Conservation (phyloP, 2,113 vertebrate species). For the Catharus bicknelli region DNA sequence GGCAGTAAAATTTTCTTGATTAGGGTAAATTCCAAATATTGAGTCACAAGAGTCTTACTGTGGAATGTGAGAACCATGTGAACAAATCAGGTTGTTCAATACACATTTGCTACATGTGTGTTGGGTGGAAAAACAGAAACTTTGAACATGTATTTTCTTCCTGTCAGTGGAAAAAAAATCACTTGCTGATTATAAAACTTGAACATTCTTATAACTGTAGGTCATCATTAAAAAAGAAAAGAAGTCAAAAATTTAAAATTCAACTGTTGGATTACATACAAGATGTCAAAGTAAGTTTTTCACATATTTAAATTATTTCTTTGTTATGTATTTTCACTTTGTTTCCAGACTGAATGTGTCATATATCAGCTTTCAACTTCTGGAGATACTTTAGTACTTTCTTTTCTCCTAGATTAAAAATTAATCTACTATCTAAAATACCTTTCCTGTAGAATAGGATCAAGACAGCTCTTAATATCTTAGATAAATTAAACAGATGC, state of each 20-base stretch:
- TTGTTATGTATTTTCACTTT: not conserved
- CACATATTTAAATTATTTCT: not conserved
- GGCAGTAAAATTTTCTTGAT: not conserved
- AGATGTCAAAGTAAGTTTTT: not conserved
- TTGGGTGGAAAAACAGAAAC: not conserved
- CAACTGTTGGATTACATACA: not conserved
- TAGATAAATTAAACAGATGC: conserved; percentile 3
- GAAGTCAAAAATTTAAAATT: not conserved
- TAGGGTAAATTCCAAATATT: not conserved
- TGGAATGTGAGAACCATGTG: not conserved
- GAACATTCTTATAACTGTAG: not conserved
- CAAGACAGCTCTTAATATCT: conserved; percentile 2
- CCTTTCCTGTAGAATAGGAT: not conserved
- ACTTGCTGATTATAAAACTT: not conserved
- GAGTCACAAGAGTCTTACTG: not conserved
- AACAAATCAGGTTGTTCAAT: not conserved
- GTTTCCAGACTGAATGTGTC: not conserved
- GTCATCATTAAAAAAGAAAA: not conserved
- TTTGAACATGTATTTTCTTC: not conserved
- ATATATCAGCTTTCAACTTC: not conserved
- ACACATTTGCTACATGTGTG: not conserved
- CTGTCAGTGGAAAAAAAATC: not conserved
- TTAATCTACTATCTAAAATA: not conserved
- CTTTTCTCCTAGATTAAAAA: conserved; percentile 5
- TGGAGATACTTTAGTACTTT: not conserved